Base-by-base conservation (phyloP, 2,888 invertebrate genomes). In the Diabrotica balteata region DNA sequence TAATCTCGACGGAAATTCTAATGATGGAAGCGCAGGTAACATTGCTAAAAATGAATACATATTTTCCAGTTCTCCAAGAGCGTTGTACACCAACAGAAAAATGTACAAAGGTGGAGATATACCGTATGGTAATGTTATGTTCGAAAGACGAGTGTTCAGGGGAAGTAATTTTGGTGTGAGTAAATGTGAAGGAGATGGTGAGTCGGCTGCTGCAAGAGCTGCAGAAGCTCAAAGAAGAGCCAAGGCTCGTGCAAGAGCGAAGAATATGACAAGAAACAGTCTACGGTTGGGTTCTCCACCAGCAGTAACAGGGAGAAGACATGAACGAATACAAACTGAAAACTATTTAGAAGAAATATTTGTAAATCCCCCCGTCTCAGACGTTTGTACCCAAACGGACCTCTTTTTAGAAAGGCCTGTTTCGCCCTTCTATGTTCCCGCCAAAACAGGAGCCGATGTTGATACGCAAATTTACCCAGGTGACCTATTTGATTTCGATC, bases 401-500 rank as follows among this genome's bases (percentile, higher is more conserved):
- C 88, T 93, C 76, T 93, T 93, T 85, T 85, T 92, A 70, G 94
- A 96, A 83, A 88, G 93, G 75, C 94, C 95, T 7, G 88, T 90
- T 32, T 92, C 93, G 61, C 95, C 95, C 1, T 85, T 88, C 50
- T 94, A 91, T 84, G 88, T 91, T 73, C 92, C 94, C 7, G 90
- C 90, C 67, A 94, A 93, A 85, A 89, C 90, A 71, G 96, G 96
- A 43, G 86, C 90, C 7, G 81, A 81, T 71, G 90, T 87, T 7
- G 86, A 85, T 78, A 97, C 97, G 53, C 96, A 97, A 86, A 95
- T 97, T 73, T 89, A 90, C 77, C 93, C 95, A 2, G 96, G 95
- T 64, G 97, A 97, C 82, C 86, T 97, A 66, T 96, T 95, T 85
- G 93, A 97, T 86, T 97, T 95, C 85, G 96, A 97, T 84, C 85